Evolutionary conservation across 2,113 vertebrate genomes (phyloP), one percentile per base, ranked within the genome.

Genomic region (Channa argus): DNA sequence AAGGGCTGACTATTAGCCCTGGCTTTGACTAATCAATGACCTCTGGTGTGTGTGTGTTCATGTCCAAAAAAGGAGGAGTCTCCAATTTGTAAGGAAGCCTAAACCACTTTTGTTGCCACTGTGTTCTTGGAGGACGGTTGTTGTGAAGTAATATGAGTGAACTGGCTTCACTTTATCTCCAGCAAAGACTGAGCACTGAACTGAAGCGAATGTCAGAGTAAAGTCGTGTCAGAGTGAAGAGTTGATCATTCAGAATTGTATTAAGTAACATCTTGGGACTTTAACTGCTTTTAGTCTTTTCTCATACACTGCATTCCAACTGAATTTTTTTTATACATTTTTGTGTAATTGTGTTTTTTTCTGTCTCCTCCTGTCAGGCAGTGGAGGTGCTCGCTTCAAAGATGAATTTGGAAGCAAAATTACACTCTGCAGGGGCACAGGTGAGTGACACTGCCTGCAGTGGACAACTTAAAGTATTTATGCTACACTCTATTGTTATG

Each of bases 1-100:
- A 88, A 90, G 4, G 61, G 87, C 88, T 91, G 88, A 90, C 85
- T 74, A 79, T 85, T 85, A 74, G 80, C 64, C 56, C 80, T 71
- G 77, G 45, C 74, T 63, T 75, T 56, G 54, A 73, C 67, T 77
- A 86, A 92, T 92, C 89, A 84, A 91, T 91, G 81, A 63, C 46
- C 67, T 79, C 44, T 82, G 24, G 24, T 24, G 24, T 24, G 24
- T 24, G 60, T 34, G 60, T 12, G 45, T 13, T 9, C 39, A 24
- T 74, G 52, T 37, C 50, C 63, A 63, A 24, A 5, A 72, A 61
- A 82, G 86, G 76, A 45, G 54, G 83, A 34, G 63, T 84, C 68
- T 64, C 55, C 56, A 44, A 7, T 75, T 73, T 60, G 38, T 46
- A 44, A 10, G 8, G 63, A 73, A 39, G 74, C 66, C 41, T 45